A percentile compares a stretch with the other conserved stretches of the same genome.
These are phyloP conservation scores for Yponomeuta sedellus DNA, from an alignment of 2,888 invertebrate genomes.

Conservation along the genomic window DNA sequence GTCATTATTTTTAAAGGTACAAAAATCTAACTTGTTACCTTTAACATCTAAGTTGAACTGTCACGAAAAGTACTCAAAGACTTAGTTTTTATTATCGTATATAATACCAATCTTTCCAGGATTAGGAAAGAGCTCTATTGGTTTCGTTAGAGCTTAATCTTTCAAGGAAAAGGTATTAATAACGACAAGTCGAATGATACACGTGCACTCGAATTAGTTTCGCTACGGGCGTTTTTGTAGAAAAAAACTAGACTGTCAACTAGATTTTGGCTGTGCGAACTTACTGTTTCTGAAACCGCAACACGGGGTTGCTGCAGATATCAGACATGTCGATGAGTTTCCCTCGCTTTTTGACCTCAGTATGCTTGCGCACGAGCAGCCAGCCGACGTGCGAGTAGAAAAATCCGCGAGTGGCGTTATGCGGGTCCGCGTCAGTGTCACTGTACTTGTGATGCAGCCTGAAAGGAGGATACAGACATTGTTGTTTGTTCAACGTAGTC, in stretches of 20 bases:
- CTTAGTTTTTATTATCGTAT: too few species aligned
- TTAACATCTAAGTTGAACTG: too few species aligned
- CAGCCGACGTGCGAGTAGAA: slow-evolving; percentile 90
- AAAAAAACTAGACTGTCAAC: too few species aligned
- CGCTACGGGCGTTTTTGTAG: too few species aligned
- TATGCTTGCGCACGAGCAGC: slow-evolving; percentile 84
- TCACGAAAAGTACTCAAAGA: too few species aligned
- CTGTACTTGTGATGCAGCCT: slow-evolving; percentile 83
- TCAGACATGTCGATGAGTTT: slow-evolving; percentile 81
- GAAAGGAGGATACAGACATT: not conserved
- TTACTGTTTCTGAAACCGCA: slow-evolving; percentile 80
- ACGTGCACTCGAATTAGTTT: too few species aligned
- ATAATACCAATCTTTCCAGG: too few species aligned
- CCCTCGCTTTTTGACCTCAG: slow-evolving; percentile 81
- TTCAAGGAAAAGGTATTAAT: too few species aligned
- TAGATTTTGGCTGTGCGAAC: not conserved
- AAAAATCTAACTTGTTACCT: not conserved
- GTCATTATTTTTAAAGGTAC: not conserved
- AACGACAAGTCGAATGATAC: too few species aligned
- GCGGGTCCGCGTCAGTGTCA: slow-evolving; percentile 85
- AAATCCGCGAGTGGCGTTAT: slow-evolving; percentile 84
- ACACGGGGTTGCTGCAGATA: slow-evolving; percentile 79
- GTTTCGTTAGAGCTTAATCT: too few species aligned
- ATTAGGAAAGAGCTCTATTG: too few species aligned
- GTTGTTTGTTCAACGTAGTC: not conserved